Conservation (phyloP, 2,113 vertebrate species). For the Microtus montanus region DNA sequence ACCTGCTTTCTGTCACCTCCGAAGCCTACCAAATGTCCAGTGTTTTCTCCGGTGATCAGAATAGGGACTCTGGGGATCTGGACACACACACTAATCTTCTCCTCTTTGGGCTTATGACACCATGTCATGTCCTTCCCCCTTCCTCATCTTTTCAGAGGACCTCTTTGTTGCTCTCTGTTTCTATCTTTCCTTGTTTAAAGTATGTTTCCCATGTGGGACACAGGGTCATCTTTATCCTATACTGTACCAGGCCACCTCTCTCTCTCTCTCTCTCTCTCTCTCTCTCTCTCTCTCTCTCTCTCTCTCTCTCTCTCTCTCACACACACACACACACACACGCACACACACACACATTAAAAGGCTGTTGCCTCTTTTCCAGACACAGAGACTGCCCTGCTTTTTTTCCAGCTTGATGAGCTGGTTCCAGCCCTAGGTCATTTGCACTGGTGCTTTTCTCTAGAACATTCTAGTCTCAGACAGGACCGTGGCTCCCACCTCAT, state of each 20-base stretch:
- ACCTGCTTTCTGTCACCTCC: neutral
- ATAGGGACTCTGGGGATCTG: neutral
- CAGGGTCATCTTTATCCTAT: neutral
- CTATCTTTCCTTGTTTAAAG: neutral
- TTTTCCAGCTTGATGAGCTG: no score
- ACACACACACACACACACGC: no score
- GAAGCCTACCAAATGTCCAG: neutral
- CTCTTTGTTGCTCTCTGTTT: neutral
- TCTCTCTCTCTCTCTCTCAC: no score
- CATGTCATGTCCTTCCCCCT: neutral
- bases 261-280: no score
- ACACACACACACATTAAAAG: no score
- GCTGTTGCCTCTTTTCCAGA: no score
- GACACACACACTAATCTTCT: accelerated
- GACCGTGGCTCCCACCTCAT: no score
- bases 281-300: no score
- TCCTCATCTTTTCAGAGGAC: neutral
- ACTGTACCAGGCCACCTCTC: neutral
- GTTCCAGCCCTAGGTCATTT: no score
- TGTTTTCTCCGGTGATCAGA: neutral
- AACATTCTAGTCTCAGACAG: no score
- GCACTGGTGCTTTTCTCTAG: no score
- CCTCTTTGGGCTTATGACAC: neutral
- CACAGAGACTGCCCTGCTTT: no score
- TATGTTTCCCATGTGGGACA: neutral